Conservation (phyloP, 1,140 invertebrate genomes). For the Saxidomus purpurata region DNA sequence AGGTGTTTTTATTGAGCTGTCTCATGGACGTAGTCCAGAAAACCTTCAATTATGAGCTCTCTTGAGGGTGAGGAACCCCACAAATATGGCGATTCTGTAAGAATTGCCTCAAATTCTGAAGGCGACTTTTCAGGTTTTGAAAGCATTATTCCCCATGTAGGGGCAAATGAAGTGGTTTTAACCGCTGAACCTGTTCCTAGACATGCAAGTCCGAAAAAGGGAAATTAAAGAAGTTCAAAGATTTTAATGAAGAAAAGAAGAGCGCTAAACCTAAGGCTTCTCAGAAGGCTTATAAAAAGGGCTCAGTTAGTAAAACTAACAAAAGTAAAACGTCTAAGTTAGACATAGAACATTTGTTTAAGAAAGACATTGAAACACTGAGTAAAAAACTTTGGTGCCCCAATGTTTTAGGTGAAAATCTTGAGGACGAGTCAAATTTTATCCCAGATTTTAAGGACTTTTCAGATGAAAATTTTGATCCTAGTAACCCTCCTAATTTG, state of each 20-base stretch:
- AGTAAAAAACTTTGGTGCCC: not conserved
- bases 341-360: not conserved
- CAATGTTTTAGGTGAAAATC: not conserved
- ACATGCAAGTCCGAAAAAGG: not conserved
- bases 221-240: not conserved
- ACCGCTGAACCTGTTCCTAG: not conserved
- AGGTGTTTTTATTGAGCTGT: slow-evolving; percentile 7
- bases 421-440: slow-evolving; percentile 4
- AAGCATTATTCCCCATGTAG: not conserved
- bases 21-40: slow-evolving; percentile 9
- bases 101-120: not conserved
- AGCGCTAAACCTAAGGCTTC: not conserved
- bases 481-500: not conserved
- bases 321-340: not conserved
- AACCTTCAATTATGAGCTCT: slow-evolving; percentile 4
- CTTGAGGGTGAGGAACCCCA: slow-evolving; percentile 13
- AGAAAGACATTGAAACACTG: not conserved
- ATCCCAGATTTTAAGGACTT: not conserved
- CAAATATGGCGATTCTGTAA: not conserved
- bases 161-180: not conserved
- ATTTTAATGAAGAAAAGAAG: not conserved
- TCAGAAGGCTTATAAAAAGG: not conserved
- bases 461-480: slow-evolving; percentile 2
- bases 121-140: not conserved
- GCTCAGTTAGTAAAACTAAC: not conserved